Conservation (phyloP, 2,888 invertebrate species). For the Lochmaea capreae region DNA sequence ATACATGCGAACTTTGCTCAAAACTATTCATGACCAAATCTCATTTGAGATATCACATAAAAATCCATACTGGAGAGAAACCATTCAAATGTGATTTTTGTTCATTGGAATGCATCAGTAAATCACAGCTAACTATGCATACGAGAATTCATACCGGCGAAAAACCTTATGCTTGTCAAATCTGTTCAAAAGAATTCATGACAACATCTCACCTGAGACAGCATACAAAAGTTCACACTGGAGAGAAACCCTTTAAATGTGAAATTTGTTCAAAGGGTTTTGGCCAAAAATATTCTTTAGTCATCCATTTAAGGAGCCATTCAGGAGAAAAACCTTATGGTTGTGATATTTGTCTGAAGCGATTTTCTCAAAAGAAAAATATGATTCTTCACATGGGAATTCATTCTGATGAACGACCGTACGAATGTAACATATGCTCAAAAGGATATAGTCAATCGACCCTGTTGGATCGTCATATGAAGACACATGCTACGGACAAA, state of each 20-base stretch:
- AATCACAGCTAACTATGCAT: not conserved
- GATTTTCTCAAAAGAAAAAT: slow-evolving; percentile 79
- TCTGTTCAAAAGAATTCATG: slow-evolving; percentile 15
- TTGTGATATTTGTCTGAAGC: slow-evolving; percentile 12
- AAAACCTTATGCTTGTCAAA: slow-evolving; percentile 7
- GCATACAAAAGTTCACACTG: slow-evolving; percentile 7
- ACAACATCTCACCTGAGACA: not conserved
- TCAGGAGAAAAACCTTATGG: slow-evolving; percentile 15
- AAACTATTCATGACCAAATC: slow-evolving; percentile 6
- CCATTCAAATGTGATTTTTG: slow-evolving; percentile 9
- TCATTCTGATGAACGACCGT: slow-evolving; percentile 88
- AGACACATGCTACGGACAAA: slow-evolving; percentile 93
- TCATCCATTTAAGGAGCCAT: slow-evolving; percentile 9
- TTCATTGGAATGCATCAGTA: not conserved
- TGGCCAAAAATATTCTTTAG: not conserved
- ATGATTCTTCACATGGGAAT: slow-evolving; percentile 89
- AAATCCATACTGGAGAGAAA: not conserved
- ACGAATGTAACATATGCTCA: slow-evolving; percentile 90
- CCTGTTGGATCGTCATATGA: slow-evolving; percentile 88
- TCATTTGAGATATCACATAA: slow-evolving; percentile 10
- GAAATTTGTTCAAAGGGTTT: slow-evolving; percentile 16
- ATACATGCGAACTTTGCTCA: not conserved
- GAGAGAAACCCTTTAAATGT: slow-evolving; percentile 15
- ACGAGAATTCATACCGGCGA: slow-evolving; percentile 2
- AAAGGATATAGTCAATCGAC: slow-evolving; percentile 90